phyloP scores from a whole-genome alignment of 1,140 invertebrate genomes.

The Zaprionus vittiger region DNA sequence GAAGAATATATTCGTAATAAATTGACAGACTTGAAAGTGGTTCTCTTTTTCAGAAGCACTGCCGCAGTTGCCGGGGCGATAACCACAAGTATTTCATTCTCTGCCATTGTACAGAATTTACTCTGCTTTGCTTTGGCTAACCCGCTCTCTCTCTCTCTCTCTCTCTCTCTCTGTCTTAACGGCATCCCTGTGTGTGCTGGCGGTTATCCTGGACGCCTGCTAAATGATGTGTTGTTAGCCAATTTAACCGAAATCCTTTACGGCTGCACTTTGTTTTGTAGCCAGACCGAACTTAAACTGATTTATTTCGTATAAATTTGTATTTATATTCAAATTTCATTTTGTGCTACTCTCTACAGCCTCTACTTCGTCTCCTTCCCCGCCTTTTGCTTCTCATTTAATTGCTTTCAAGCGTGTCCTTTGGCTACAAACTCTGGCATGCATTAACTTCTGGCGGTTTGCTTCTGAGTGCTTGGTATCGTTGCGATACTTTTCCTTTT shows the following conservation, averaged over 20 bases:
- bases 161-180: background rate
- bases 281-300: slow-evolving; percentile 52
- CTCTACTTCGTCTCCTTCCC: background rate
- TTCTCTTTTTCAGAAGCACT: background rate
- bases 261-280: slow-evolving; percentile 27
- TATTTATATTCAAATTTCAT: slow-evolving; percentile 30
- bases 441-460: slow-evolving; percentile 34
- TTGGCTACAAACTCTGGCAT: slow-evolving; percentile 1
- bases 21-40: background rate
- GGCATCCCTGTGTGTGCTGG: background rate
- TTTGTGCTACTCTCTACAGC: background rate
- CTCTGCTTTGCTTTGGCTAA: background rate
- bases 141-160: background rate
- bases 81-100: slow-evolving; percentile 25
- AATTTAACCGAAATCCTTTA: slow-evolving; percentile 53
- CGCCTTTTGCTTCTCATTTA: slow-evolving; percentile 45
- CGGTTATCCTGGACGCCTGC: slow-evolving; percentile 22
- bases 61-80: background rate
- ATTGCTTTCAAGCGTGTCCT: slow-evolving; percentile 50
- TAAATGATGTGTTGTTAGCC: slow-evolving; percentile 71
- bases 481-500: slow-evolving; percentile 4
- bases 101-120: slow-evolving; percentile 46
- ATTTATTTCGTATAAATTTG: slow-evolving; percentile 65
- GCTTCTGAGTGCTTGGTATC: slow-evolving; percentile 15
- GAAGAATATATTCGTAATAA: background rate